Base-by-base conservation (phyloP, 2,888 invertebrate species). In the Nomada flava region DNA sequence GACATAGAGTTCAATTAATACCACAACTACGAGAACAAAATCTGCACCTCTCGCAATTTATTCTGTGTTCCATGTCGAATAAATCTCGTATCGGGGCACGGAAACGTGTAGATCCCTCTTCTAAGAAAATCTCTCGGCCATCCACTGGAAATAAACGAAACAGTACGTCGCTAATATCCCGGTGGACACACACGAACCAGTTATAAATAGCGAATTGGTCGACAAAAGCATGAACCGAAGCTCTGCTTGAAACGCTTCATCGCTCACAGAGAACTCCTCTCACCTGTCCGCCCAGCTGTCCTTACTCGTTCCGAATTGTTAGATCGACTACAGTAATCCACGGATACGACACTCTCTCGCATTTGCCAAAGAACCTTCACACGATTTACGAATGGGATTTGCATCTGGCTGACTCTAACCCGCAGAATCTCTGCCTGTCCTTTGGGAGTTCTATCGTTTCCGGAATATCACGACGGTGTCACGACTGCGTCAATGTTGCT, bases 361-460 rank as follows among this genome's bases (percentile, higher is more conserved):
- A 15, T 23, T 75, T 85, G 85, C 85, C 85, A 83, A 83, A 64
- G 68, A 76, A 73, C 69, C 70, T 79, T 64, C 60, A 52, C 23
- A 20, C 59, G 77, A 77, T 77, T 77, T 70, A 75, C 70, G 69
- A 80, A 75, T 62, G 44, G 72, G 80, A 83, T 65, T 75, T 36
- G 65, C 59, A 71, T 67, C 57, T 81, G 76, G 53, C 62, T 53
- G 10, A 29, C 36, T 20, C 3, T 20, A 42, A 5, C 52, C 52
- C 42, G 65, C 26, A 53, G 36, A 47, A 11, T 60, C 20, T 26
- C 26, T 20, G 15, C 67, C 52, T 53, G 42, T 62, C 55, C 59
- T 60, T 81, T 63, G 29, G 53, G 50, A 60, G 44, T 68, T 2
- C 23, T 20, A 50, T 70, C 73, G 73, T 55, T 84, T 84, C 81